A percentile compares a stretch with the other conserved stretches of the same genome.
These are phyloP conservation scores for Ceratosolen solmsi DNA, from an alignment of 1,140 invertebrate genomes.

Conservation along the genomic window DNA sequence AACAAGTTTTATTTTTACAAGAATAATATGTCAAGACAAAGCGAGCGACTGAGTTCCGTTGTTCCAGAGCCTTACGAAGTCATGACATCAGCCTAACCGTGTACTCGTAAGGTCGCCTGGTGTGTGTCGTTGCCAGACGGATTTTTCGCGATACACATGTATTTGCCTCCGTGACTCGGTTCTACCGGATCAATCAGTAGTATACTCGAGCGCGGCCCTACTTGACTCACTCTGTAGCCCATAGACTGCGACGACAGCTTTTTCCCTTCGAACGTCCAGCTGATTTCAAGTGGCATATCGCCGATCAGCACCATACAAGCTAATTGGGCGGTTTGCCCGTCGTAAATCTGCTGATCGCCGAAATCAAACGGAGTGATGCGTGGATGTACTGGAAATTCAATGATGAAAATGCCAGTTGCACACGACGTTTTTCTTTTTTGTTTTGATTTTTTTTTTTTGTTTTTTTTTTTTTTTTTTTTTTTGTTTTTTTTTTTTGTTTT, in stretches of 20 bases:
- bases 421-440: not conserved
- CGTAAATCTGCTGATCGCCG: conserved; percentile 77
- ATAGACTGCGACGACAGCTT: conserved; percentile 66
- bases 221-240: conserved; percentile 73
- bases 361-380: conserved; percentile 81
- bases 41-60: conserved; percentile 20
- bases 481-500: not conserved
- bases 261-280: conserved; percentile 77
- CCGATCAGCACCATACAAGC: conserved; percentile 82
- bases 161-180: conserved; percentile 76
- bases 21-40: conserved; percentile 35
- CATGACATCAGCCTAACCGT: conserved; percentile 72
- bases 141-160: conserved; percentile 81
- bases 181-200: conserved; percentile 73
- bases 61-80: conserved; percentile 12
- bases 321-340: conserved; percentile 80
- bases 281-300: conserved; percentile 80
- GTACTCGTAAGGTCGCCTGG: conserved; percentile 75
- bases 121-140: conserved; percentile 76
- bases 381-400: conserved; percentile 78
- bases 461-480: not conserved
- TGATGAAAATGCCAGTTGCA: conserved; percentile 34
- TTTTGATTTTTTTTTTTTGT: not conserved
- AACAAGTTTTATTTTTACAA: conserved; percentile 28
- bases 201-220: conserved; percentile 75